Evolutionary conservation across 2,113 vertebrate species (phyloP), one percentile per base, ranked within the genome.

Genomic region (Hiodon alosoides): DNA sequence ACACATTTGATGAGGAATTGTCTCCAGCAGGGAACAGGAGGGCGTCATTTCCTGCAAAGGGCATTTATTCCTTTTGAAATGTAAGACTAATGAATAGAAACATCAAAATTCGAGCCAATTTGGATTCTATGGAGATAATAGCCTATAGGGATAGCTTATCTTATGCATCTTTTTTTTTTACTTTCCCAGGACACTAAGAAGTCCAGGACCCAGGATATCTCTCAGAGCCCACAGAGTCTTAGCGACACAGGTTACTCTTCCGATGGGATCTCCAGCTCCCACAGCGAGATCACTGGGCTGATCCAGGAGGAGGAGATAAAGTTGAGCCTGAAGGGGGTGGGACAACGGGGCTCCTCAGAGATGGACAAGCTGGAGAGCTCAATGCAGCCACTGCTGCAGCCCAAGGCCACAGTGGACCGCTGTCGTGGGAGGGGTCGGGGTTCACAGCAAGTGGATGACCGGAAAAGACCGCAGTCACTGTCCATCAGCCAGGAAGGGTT

Each of bases 271-370:
- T 99, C 97, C 71, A 98, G 96, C 84, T 98, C 97, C 0, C 97
- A 99, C 81, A 98, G 97, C 13, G 97, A 99, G 89, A 98, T 98
- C 84, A 97, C 95, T 0, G 95, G 95, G 13, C 84, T 97, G 57
- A 94, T 99, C 74, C 95, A 94, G 81, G 96, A 99, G 78, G 97
- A 98, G 69, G 94, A 92, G 77, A 95, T 98, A 81, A 96, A 96
- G 80, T 84, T 98, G 70, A 97, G 93, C 17, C 92, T 93, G 75
- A 93, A 93, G 0, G 95, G 95, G 17, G 88, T 95, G 72, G 87
- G 82, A 0, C 90, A 90, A 4, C 91, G 88, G 11, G 93, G 92
- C 80, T 94, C 95, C 4, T 96, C 95, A 0, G 95, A 98, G 85
- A 92, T 98, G 72, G 96, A 91, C 70, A 99, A 96, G 79, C 86